A percentile compares a stretch with the other conserved stretches of the same genome.
Evolutionary conservation across 2,113 vertebrate genomes (phyloP).

Genomic region (Paramisgurnus dabryanus): DNA sequence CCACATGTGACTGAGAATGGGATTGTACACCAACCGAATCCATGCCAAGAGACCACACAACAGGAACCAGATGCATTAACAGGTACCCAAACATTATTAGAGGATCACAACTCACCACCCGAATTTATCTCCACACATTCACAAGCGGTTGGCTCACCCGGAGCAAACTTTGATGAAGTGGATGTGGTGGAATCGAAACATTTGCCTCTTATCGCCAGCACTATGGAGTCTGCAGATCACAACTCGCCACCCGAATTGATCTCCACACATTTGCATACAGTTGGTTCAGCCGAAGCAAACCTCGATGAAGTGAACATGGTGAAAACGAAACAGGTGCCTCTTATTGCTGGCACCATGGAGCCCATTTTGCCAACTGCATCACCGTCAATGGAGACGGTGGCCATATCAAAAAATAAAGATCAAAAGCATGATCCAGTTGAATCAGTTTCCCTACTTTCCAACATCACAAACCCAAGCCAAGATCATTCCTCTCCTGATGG

Average conservation of each 20-base stretch:
- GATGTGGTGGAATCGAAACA: background rate
- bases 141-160: background rate
- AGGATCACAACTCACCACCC: background rate
- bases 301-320: background rate
- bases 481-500: background rate
- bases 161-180: background rate
- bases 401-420: constrained; percentile 26
- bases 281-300: background rate
- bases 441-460: background rate
- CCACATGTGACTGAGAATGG: background rate
- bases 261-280: background rate
- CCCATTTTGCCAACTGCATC: background rate
- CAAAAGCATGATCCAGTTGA: background rate
- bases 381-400: background rate
- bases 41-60: background rate
- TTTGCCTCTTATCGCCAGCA: background rate
- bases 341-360: background rate
- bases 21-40: background rate
- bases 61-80: background rate
- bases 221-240: background rate
- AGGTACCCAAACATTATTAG: background rate
- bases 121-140: background rate
- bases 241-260: background rate
- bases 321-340: background rate
- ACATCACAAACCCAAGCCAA: background rate